Evolutionary conservation across 35 echinoderm and acorn worm species (phyloP).

Genomic region (Eucidaris tribuloides): DNA sequence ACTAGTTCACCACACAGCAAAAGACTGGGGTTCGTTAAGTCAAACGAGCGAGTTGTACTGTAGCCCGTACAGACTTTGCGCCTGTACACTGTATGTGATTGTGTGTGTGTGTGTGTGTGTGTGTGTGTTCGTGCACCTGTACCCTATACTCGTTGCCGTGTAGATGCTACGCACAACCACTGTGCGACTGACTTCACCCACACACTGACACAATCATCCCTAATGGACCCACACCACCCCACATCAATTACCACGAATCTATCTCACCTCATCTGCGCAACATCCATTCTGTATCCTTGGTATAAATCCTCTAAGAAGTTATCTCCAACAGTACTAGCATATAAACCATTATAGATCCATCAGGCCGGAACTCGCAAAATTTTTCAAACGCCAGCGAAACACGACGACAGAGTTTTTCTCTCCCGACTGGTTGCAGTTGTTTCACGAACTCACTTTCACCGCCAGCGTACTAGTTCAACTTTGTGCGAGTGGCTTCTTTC

Average conservation of each 20-base stretch:
- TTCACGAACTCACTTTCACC: background rate
- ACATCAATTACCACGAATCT: background rate
- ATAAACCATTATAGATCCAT: background rate
- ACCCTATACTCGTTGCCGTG: background rate
- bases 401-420: background rate
- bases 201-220: background rate
- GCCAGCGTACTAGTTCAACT: constrained; percentile 15
- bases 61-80: background rate
- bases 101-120: background rate
- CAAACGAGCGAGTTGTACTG: constrained; percentile 27
- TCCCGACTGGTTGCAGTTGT: background rate
- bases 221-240: background rate
- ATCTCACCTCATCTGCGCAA: background rate
- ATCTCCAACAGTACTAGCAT: background rate
- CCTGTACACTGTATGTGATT: background rate
- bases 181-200: background rate
- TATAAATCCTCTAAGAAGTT: background rate
- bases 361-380: background rate
- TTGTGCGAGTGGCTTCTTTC: constrained; percentile 11
- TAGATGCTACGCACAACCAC: background rate
- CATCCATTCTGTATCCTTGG: background rate
- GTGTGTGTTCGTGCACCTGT: constrained; percentile 11
- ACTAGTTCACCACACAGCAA: constrained; percentile 25
- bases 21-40: constrained; percentile 13
- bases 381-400: background rate